Evolutionary conservation across 1,140 invertebrate genomes (phyloP).

Genomic region (Diabrotica virgifera): DNA sequence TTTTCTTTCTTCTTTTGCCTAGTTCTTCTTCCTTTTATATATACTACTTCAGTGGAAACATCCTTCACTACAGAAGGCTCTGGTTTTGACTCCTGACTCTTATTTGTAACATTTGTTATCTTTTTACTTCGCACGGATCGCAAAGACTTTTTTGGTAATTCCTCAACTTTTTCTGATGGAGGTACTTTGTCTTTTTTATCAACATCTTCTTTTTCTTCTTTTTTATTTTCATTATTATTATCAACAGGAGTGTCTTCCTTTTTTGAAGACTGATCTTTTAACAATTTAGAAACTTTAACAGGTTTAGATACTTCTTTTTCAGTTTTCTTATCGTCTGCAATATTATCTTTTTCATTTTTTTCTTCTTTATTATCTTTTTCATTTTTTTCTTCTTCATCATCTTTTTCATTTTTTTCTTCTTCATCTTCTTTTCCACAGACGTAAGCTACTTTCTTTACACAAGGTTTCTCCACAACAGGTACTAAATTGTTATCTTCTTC

Average conservation of each 20-base stretch:
- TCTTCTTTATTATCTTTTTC: not conserved
- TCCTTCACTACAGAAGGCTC: not conserved
- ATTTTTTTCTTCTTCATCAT: conserved; percentile 5
- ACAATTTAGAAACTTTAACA: not conserved
- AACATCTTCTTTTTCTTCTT: not conserved
- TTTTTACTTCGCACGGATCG: conserved; percentile 16
- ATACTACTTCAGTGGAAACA: conserved; percentile 14
- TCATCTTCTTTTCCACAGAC: conserved; percentile 23
- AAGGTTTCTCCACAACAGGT: conserved; percentile 25
- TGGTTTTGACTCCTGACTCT: not conserved
- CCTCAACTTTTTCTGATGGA: not conserved
- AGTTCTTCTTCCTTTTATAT: conserved; percentile 15
- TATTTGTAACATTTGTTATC: not conserved
- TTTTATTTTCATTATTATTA: not conserved
- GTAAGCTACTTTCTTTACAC: conserved; percentile 33
- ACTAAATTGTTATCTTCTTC: not conserved
- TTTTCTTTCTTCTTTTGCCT: not conserved
- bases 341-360: not conserved
- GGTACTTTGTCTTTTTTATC: not conserved
- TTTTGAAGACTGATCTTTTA: not conserved
- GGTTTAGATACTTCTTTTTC: not conserved
- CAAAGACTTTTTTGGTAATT: conserved; percentile 12
- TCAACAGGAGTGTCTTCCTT: not conserved
- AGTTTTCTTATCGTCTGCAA: not conserved
- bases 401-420: not conserved